Base-by-base conservation (phyloP, 2,113 vertebrate species). In the Ellobius talpinus region DNA sequence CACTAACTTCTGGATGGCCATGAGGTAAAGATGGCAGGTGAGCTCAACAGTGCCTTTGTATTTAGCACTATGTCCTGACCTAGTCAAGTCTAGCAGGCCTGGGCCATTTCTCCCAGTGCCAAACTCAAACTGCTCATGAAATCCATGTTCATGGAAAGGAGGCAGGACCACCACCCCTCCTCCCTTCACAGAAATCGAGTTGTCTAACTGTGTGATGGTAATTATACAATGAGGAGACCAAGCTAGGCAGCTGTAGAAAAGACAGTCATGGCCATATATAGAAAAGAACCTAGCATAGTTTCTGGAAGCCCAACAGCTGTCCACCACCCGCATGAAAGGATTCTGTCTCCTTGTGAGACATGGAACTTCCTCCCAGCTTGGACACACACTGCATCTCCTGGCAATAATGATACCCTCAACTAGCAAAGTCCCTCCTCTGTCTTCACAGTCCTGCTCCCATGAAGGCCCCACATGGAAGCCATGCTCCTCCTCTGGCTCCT, bases 281-380 rank as follows among this genome's bases (percentile, higher is more conserved):
- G 36, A 72, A 74, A 26, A 45, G 55, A 77, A 31, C 31, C 13
- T 26, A n/a, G 52, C 5, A 45, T n/a, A 0, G 3, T n/a, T 73
- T 52, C 39, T 42, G 12, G 58, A 50, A 9, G 58, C 3, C 45
- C 21, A 5, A 1, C 10, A 58, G 70, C 33, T 26, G 23, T 23
- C 33, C 2, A 19, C 11, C 17, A 31, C n/a, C 26, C 8, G 10
- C 21, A 7, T 7, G 21, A 29, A 65, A 52, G 8, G 1, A 0
- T 14, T 11, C 13, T 8, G 21, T 47, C 23, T 70, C 1, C 76
- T 19, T 2, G 9, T 26, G 2, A 68, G 29, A 42, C 55, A 8
- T 29, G 1, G 61, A 55, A 5, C 26, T 11, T 5, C 14, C 24
- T 50, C 19, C 9, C 1, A 2, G 5, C 1, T 31, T 58, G 58